Base-by-base conservation (phyloP, 1,140 invertebrate genomes). In the Platorchestia sp. region DNA sequence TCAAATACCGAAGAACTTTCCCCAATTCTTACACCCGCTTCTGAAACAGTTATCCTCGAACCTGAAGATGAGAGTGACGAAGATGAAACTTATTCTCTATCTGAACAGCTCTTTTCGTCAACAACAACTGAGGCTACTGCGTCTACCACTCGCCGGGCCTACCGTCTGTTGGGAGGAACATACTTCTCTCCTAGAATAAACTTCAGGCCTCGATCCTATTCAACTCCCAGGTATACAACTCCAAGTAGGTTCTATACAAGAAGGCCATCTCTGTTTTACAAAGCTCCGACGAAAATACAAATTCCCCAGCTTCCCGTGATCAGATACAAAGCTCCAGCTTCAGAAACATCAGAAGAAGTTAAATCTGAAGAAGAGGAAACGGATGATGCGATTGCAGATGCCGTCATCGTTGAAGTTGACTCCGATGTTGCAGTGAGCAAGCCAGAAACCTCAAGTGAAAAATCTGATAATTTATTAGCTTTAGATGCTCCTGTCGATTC, bases 171-270 rank as follows among this genome's bases (percentile, higher is more conserved):
- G 19, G 91, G 91, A 36, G 45, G 45, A 45, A 93, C 91, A 45
- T 93, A 93, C 45, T 93, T 93, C n/a, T 45, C 91, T 14, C 91
- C 91, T 10, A 93, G 44, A 40, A 45, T 47, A 6, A 93, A 93
- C n/a, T 93, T 93, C 44, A 93, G 36, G 40, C 5, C 91, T 27
- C 43, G 91, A 45, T 45, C 91, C 0, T 47, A 93, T 41, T 10
- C 91, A 19, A 93, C 91, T 40, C 91, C 43, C 43, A 93, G 91
- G 14, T 93, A 93, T 44, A 93, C 91, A 41, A 14, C 45, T 45
- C 14, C 91, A 47, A 6, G 10, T 40, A 44, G 91, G 40, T 93
- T 44, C 45, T 93, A 41, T 44, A 93, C 91, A 42, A 45, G 45
- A 45, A 6, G 45, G 14, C 91, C 91, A n/a, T 47, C 41, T 41